Evolutionary conservation across 2,113 vertebrate species (phyloP).

Genomic region (Mobula hypostoma): DNA sequence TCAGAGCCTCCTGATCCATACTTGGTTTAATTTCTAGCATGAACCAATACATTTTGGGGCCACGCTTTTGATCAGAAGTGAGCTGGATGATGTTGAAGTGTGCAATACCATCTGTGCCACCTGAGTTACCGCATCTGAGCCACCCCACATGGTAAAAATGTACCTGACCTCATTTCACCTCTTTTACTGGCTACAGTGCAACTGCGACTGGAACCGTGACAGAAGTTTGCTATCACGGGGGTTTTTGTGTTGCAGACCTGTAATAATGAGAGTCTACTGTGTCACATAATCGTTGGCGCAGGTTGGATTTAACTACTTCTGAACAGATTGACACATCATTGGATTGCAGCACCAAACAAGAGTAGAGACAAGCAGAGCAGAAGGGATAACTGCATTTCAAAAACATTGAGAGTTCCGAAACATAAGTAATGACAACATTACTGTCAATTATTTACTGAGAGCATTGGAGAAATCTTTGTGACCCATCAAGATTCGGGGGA

Average conservation of each 20-base stretch:
- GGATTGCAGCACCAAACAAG: neutral
- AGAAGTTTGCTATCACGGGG: neutral
- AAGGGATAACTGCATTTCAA: conserved; percentile 1
- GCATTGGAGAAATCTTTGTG: conserved; percentile 12
- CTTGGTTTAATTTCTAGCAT: neutral
- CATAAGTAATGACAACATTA: neutral
- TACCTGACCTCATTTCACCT: neutral
- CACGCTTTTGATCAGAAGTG: neutral
- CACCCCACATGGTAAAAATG: neutral
- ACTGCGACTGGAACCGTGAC: neutral
- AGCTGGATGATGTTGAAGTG: neutral
- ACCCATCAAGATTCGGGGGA: neutral
- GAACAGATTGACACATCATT: neutral
- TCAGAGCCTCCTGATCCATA: neutral
- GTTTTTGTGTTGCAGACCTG: neutral
- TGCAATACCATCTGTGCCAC: neutral
- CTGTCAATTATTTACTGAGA: neutral
- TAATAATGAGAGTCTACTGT: conserved; percentile 1
- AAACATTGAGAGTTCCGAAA: conserved; percentile 4
- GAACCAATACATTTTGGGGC: neutral
- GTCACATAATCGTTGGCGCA: neutral
- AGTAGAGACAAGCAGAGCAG: conserved; percentile 6
- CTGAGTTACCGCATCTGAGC: neutral
- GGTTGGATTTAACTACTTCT: neutral
- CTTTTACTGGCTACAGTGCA: neutral